These are phyloP conservation scores for Machaerirhynchus nigripectus DNA, from an alignment of 2,113 vertebrate species.

Conservation along the genomic window DNA sequence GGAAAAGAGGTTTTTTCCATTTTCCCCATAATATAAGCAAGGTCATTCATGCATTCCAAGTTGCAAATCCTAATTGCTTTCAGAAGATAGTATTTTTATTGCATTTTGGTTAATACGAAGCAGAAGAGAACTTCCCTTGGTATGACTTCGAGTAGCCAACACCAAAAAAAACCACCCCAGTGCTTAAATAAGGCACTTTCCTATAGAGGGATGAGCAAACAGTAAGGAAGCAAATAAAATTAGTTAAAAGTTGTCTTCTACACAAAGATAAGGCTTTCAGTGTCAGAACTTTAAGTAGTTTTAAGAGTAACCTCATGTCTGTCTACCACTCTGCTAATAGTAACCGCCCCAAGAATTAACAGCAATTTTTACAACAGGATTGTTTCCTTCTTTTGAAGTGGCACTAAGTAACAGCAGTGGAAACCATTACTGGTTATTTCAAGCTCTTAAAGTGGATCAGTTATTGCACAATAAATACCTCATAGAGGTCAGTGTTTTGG, in stretches of 20 bases:
- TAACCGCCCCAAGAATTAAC: constrained; percentile 67
- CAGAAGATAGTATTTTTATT: constrained; percentile 49
- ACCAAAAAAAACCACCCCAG: constrained; percentile 9
- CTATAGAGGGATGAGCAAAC: constrained; percentile 15
- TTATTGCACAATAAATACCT: constrained; percentile 90
- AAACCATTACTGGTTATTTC: constrained; percentile 79
- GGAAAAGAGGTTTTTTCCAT: constrained; percentile 39
- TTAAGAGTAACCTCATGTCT: constrained; percentile 63
- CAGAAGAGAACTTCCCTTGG: constrained; percentile 50
- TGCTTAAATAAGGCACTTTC: constrained; percentile 72
- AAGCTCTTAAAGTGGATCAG: constrained; percentile 82
- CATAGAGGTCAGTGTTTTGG: constrained; percentile 84
- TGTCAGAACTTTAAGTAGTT: constrained; percentile 82
- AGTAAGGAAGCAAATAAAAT: constrained; percentile 64
- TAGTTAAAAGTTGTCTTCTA: constrained; percentile 53
- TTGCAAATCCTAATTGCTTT: constrained; percentile 49
- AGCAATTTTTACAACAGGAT: constrained; percentile 66
- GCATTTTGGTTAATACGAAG: constrained; percentile 48
- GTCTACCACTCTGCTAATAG: constrained; percentile 70
- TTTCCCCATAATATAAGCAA: constrained; percentile 42
- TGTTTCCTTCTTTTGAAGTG: constrained; percentile 71
- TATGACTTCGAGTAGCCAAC: constrained; percentile 37
- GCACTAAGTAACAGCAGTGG: constrained; percentile 76
- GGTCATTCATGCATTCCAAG: constrained; percentile 52
- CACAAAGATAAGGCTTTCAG: constrained; percentile 75